These are phyloP conservation scores for Tinamus major DNA, from an alignment of 2,797 vertebrate species.

Conservation along the genomic window DNA sequence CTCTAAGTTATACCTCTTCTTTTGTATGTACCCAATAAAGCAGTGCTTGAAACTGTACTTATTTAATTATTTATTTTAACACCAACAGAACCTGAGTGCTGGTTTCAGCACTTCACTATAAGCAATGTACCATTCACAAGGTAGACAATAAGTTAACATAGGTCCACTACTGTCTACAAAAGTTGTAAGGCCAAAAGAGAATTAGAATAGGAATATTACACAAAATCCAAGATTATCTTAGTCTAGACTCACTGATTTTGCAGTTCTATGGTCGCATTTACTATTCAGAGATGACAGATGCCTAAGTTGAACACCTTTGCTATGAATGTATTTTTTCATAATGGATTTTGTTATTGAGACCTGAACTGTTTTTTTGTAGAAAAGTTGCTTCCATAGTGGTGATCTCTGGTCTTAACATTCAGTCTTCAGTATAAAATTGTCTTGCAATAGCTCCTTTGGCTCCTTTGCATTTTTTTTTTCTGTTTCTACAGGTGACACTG, in stretches of 20 bases:
- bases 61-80: background rate
- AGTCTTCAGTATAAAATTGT: background rate
- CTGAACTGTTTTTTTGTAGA: background rate
- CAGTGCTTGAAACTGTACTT: background rate
- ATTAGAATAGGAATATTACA: background rate
- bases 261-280: background rate
- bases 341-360: background rate
- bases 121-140: background rate
- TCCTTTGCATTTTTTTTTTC: constrained; percentile 1
- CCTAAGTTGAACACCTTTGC: background rate
- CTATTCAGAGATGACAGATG: background rate
- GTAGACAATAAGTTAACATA: background rate
- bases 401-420: background rate
- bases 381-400: background rate
- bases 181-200: background rate
- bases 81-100: background rate
- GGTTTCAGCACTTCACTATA: background rate
- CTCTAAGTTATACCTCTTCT: background rate
- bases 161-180: background rate
- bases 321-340: background rate
- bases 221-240: constrained; percentile 16
- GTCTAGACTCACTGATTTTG: background rate
- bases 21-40: background rate
- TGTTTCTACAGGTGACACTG: background rate
- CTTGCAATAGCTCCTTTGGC: background rate